Base-by-base conservation (phyloP, 2,113 vertebrate genomes). In the Peromyscus maniculatus region DNA sequence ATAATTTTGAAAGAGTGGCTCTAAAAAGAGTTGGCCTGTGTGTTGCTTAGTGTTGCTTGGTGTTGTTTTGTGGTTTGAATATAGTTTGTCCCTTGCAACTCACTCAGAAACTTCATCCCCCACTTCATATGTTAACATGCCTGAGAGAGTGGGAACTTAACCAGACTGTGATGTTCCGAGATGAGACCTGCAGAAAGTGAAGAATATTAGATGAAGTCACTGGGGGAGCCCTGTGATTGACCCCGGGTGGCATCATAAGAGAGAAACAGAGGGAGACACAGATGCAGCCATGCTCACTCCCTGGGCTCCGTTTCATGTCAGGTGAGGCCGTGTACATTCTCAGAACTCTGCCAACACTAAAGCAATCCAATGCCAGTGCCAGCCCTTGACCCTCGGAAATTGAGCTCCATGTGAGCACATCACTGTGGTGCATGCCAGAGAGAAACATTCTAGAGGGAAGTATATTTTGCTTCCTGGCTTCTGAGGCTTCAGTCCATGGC, bases 241-340 rank as follows among this genome's bases (percentile, higher is more conserved):
- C 36, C 33, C 75, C 43, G 1, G 5, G 8, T 33, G 75, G 33
- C 33, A 28, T 36, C 36, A n/a, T 11, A 16, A 1, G n/a, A 62
- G 59, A 78, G 21, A 78, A 33, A 33, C 8, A 17, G 43, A 10
- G 43, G 26, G 13, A 5, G 22, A 10, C 43, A n/a, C 59, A 79
- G 89, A 16, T 39, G 0, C 21, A 12, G 28, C 12, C 43, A 15
- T 2, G 62, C 1, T 2, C 46, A 16, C 2, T n/a, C 26, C 19
- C 89, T 21, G 31, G 28, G 43, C 28, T 66, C 64, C 3, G 13
- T 28, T 75, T 75, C 74, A 11, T 75, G n/a, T 8, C 9, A 39
- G 4, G 39, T 26, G 74, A 28, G 46, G 19, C 26, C 21, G 3
- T 8, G 1, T 16, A 3, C 3, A 1, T 15, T 21, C 59, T 79